These are phyloP conservation scores for Hesperia comma DNA, from an alignment of 2,888 invertebrate species.

Conservation along the genomic window DNA sequence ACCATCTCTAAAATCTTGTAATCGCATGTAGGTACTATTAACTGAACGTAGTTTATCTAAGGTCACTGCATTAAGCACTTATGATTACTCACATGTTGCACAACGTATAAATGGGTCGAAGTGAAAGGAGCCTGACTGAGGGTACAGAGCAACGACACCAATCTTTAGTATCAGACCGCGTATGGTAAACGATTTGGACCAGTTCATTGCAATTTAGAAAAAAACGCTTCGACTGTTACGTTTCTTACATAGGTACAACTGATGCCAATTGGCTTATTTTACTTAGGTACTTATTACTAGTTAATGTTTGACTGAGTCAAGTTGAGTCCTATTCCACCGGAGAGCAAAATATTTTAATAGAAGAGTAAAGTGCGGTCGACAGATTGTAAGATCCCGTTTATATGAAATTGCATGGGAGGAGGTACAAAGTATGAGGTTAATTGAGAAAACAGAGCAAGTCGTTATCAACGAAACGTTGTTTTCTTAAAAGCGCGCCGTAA, in stretches of 20 bases:
- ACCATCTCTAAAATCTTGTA: conserved; percentile 28
- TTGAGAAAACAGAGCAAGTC: too few species aligned
- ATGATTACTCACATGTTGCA: conserved; percentile 55
- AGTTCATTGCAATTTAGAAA: conserved; percentile 13
- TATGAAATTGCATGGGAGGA: too few species aligned
- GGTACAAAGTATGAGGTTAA: too few species aligned
- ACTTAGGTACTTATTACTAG: too few species aligned
- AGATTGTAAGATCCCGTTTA: too few species aligned
- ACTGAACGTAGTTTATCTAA: conserved; percentile 50
- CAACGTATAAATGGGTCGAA: conserved; percentile 56
- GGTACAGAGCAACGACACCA: conserved; percentile 37
- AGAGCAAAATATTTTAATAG: too few species aligned
- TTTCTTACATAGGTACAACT: neutral
- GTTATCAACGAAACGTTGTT: too few species aligned
- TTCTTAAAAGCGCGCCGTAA: too few species aligned
- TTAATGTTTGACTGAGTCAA: too few species aligned
- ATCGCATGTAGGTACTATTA: conserved; percentile 31
- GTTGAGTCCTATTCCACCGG: too few species aligned
- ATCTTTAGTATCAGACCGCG: conserved; percentile 27
- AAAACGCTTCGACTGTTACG: neutral
- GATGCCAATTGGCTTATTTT: too few species aligned
- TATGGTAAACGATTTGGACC: conserved; percentile 25
- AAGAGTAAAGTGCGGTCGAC: too few species aligned
- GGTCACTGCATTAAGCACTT: conserved; percentile 56
- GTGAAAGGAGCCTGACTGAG: conserved; percentile 61